Conservation (phyloP, 2,888 invertebrate genomes). For the Aphodius granarius region DNA sequence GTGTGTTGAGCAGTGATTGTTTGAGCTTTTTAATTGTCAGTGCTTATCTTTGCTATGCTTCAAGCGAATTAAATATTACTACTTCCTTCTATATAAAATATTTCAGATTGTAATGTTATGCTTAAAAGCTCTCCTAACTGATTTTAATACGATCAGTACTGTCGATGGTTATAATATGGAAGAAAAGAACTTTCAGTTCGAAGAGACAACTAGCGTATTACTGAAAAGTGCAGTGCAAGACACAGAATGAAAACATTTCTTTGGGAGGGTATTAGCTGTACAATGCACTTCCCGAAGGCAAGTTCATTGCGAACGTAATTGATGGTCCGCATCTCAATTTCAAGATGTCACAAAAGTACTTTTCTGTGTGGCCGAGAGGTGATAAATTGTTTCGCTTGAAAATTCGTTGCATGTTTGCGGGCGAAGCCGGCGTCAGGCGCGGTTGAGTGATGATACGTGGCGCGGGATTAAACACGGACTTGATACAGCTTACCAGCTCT, state of each 20-base stretch:
- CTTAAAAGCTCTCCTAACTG: not conserved
- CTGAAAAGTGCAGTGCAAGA: too few species aligned
- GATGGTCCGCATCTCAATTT: not conserved
- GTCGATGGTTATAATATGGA: not conserved
- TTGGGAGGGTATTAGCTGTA: not conserved
- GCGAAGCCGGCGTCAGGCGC: not conserved
- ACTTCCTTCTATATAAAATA: too few species aligned
- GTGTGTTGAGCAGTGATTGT: too few species aligned
- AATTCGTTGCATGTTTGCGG: not conserved
- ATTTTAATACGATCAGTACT: not conserved
- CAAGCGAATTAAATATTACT: too few species aligned
- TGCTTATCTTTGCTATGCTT: too few species aligned
- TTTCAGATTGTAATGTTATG: not conserved
- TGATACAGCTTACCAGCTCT: not conserved
- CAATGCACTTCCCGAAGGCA: not conserved
- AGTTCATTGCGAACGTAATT: not conserved
- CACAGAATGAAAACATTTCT: not conserved
- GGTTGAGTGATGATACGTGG: not conserved
- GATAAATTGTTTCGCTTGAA: not conserved
- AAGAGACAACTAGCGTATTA: too few species aligned
- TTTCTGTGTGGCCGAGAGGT: not conserved
- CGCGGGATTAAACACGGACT: not conserved
- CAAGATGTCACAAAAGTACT: not conserved
- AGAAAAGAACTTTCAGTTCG: not conserved
- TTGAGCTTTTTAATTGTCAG: too few species aligned